Base-by-base conservation (phyloP, 1,140 invertebrate genomes). In the Elymnias hypermnestra region DNA sequence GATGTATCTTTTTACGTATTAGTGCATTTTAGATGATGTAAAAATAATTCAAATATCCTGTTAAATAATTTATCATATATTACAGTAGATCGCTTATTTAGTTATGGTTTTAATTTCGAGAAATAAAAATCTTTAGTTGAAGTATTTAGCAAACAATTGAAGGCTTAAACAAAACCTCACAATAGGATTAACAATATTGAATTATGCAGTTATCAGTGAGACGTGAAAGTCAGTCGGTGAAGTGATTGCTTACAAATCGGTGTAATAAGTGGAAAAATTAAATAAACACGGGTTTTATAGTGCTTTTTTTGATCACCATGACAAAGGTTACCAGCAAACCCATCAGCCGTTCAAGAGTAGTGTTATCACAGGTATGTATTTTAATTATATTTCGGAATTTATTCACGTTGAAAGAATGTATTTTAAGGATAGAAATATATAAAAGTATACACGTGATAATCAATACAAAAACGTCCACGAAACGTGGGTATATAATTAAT, bases 301-400 rank as follows among this genome's bases (percentile, higher is more conserved):
- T 7, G 15, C 29, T 7, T 17, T 29, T 33, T 33, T 33, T 9
- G 35, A 22, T 8, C 10, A 36, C n/a, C 40, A 52, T 56, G 42
- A 52, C 43, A 37, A 60, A 37, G 29, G 39, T 40, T 19, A 42
- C 35, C 4, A 21, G 28, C 12, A 54, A 53, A 31, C 5, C 51
- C 10, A 44, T 69, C 4, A 63, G 62, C 22, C 44, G 65, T 28
- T 13, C 48, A 2, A 49, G 58, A 50, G 50, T 69, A 13, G 41
- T 65, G 13, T 46, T 60, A 13, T 69, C 62, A 43, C 62, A 65
- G 52, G 65, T 69, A 44, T 37, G 62, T 53, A 13, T 4, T 5
- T 13, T 5, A 10, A 6, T 26, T 13, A 33, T 37, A 14, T 29
- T n/a, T n/a, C n/a, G n/a, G n/a, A n/a, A n/a, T n/a, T n/a, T n/a